Conservation (phyloP, 30 jellyfish, hydroid and myxozoan species). For the Rhopilema esculentum region DNA sequence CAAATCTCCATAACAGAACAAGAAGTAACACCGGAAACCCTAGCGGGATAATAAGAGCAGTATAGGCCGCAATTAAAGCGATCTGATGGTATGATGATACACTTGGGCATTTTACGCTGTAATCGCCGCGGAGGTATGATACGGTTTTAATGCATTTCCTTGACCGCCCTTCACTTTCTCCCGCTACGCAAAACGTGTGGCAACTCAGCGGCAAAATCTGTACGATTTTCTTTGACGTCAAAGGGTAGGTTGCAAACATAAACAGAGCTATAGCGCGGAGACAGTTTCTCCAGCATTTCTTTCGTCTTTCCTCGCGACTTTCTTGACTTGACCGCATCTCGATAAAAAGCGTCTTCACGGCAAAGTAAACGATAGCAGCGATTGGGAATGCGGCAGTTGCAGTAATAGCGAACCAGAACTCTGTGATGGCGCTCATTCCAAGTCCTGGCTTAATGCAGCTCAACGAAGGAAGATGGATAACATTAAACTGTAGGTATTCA, state of each 20-base stretch:
- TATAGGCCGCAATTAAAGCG: background rate
- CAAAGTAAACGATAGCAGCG: slow-evolving; percentile 1
- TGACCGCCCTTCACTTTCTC: background rate
- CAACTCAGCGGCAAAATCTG: slow-evolving; percentile 60
- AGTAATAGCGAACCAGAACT: slow-evolving; percentile 36
- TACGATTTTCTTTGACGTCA: slow-evolving; percentile 37
- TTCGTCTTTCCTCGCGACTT: background rate
- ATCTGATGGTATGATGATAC: background rate
- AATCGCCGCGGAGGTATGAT: slow-evolving; percentile 34
- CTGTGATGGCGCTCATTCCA: slow-evolving; percentile 39
- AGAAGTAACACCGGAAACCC: slow-evolving; percentile 15
- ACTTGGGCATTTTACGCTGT: slow-evolving; percentile 9
- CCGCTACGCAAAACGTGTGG: slow-evolving; percentile 30
- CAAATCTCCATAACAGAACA: background rate
- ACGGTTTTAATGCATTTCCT: slow-evolving; percentile 19
- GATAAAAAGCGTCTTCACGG: background rate
- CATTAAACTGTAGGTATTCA: slow-evolving; percentile 31
- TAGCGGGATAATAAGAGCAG: slow-evolving; percentile 13
- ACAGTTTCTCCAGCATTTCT: slow-evolving; percentile 7
- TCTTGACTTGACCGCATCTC: background rate
- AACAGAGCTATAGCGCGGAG: slow-evolving; percentile 31
- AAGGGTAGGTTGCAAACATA: slow-evolving; percentile 51
- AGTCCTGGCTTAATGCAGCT: slow-evolving; percentile 43
- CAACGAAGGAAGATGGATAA: slow-evolving; percentile 51
- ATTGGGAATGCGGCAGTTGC: slow-evolving; percentile 61